phyloP scores from a whole-genome alignment of 2,113 vertebrate genomes.

The Xyrauchen texanus region DNA sequence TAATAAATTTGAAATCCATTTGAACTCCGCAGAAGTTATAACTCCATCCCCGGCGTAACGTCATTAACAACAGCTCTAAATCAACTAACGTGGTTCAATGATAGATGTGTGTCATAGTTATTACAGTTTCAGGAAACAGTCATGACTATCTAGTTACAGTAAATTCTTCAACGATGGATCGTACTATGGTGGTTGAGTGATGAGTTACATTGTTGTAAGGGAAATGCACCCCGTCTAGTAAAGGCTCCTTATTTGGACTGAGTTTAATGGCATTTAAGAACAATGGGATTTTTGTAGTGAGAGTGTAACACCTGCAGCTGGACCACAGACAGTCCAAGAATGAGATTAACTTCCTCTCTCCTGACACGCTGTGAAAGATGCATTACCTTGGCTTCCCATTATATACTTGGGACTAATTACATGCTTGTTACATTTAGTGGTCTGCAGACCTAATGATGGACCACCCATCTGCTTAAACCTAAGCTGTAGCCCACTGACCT shows the following conservation, averaged over 20 bases:
- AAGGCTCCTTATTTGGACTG: constrained; percentile 43
- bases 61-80: too few species aligned
- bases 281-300: constrained; percentile 41
- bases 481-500: constrained; percentile 28
- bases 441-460: constrained; percentile 44
- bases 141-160: too few species aligned
- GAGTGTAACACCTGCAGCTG: constrained; percentile 39
- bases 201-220: neutral
- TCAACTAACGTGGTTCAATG: too few species aligned
- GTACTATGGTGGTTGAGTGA: neutral
- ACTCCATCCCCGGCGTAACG: too few species aligned
- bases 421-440: constrained; percentile 54
- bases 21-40: too few species aligned
- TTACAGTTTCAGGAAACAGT: too few species aligned
- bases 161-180: neutral
- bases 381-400: constrained; percentile 49
- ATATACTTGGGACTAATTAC: constrained; percentile 47
- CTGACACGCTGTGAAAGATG: constrained; percentile 38
- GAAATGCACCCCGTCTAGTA: constrained; percentile 24
- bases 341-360: constrained; percentile 16
- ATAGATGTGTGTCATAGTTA: too few species aligned
- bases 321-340: constrained; percentile 30
- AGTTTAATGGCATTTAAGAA: constrained; percentile 44
- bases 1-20: too few species aligned
- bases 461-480: constrained; percentile 50